A percentile compares a stretch with the other conserved stretches of the same genome.
Conservation (phyloP, 2,113 vertebrate species). For the Psittacus erithacus region DNA sequence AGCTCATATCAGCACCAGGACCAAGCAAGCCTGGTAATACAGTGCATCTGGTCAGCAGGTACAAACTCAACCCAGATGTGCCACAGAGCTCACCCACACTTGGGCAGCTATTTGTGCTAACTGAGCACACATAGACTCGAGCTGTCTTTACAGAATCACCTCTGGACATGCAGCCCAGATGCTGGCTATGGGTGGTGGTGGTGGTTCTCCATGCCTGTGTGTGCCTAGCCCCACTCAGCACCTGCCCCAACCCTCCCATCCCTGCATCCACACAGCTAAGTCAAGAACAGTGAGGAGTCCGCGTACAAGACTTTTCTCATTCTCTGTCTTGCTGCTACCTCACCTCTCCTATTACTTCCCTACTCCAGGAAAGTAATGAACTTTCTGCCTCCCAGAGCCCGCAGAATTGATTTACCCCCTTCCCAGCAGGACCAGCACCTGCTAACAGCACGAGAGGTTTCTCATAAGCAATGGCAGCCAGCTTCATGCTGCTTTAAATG, state of each 20-base stretch:
- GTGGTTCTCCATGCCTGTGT: not conserved
- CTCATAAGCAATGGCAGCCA: not conserved
- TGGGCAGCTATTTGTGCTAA: not conserved
- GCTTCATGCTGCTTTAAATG: slow-evolving; percentile 34
- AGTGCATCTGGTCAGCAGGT: not conserved
- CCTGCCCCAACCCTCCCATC: not conserved
- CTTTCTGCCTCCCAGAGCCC: not conserved
- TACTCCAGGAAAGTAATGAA: not conserved
- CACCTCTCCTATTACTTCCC: not conserved
- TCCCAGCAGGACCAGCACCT: not conserved
- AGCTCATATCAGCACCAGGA: not conserved
- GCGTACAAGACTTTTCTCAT: not conserved
- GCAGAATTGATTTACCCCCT: not conserved
- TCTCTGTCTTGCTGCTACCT: not conserved
- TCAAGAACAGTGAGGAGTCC: not conserved
- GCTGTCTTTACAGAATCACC: not conserved
- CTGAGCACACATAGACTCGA: accelerated
- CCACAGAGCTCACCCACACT: not conserved
- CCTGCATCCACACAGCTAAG: not conserved
- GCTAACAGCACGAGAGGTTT: not conserved
- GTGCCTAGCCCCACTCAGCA: not conserved
- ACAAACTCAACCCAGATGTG: not conserved
- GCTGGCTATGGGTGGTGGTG: accelerated
- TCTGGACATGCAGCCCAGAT: not conserved
- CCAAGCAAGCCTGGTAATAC: not conserved